A percentile compares a stretch with the other conserved stretches of the same genome.
Evolutionary conservation across 2,113 vertebrate species (phyloP).

Genomic region (Ceyx cyanopectus): DNA sequence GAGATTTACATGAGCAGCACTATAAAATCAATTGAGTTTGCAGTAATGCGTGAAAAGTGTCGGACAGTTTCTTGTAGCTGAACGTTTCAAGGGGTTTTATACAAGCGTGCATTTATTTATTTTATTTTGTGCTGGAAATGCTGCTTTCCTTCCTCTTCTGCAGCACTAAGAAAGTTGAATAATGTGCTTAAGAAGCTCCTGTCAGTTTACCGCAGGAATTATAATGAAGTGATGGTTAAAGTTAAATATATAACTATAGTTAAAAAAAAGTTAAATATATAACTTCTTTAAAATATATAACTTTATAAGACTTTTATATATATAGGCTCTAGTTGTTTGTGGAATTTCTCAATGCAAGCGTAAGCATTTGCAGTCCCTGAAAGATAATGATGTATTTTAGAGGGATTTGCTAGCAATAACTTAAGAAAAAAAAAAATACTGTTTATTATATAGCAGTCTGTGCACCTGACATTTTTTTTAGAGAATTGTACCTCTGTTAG

Average conservation of each 20-base stretch:
- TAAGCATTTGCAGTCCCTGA: neutral
- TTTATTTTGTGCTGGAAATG: neutral
- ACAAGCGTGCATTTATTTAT: rapidly evolving
- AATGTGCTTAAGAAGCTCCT: neutral
- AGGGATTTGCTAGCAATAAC: neutral
- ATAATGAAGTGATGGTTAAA: neutral
- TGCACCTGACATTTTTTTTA: neutral
- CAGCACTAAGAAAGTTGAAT: neutral
- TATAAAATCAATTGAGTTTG: rapidly evolving
- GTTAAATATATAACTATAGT: neutral
- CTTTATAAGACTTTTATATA: rapidly evolving
- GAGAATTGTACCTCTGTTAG: rapidly evolving
- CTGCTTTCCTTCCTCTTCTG: neutral
- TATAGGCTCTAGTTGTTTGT: neutral
- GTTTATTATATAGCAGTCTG: rapidly evolving
- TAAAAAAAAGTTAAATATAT: too few species aligned
- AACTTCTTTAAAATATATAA: too few species aligned
- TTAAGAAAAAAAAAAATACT: neutral
- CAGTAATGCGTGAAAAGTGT: rapidly evolving
- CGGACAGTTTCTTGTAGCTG: too few species aligned
- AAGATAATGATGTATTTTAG: neutral
- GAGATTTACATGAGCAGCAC: rapidly evolving
- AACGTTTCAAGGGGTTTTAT: neutral
- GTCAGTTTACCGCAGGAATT: neutral
- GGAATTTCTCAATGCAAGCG: neutral